phyloP scores from a whole-genome alignment of 1,140 invertebrate genomes.

The Ips nitidus region DNA sequence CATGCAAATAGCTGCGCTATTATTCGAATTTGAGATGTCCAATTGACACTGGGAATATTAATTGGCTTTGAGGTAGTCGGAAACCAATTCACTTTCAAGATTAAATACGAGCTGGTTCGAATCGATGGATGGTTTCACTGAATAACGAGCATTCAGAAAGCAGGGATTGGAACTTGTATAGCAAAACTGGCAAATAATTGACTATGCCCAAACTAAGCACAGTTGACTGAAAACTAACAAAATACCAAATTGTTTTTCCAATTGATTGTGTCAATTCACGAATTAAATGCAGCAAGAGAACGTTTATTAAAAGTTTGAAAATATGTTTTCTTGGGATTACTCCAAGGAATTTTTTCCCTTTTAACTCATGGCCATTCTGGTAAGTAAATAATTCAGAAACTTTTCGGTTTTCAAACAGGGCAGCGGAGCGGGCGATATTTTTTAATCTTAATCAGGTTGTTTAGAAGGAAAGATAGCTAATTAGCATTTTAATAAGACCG shows the following conservation, averaged over 20 bases:
- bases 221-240: too few species aligned
- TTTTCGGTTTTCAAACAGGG: neutral
- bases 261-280: too few species aligned
- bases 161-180: neutral
- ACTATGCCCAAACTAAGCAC: too few species aligned
- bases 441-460: neutral
- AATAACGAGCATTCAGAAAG: neutral
- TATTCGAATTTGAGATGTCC: neutral
- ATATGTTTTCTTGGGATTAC: neutral
- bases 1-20: conserved; percentile 1
- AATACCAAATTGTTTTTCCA: too few species aligned
- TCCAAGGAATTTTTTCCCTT: neutral
- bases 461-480: neutral
- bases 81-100: conserved; percentile 3
- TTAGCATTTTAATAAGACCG: neutral
- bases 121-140: neutral
- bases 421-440: neutral
- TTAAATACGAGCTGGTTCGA: neutral
- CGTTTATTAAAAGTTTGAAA: neutral
- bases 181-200: neutral
- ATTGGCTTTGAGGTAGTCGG: neutral
- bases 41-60: conserved; percentile 2
- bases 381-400: conserved; percentile 1
- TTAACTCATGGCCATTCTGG: neutral
- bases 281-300: too few species aligned